Evolutionary conservation across 1,140 invertebrate genomes (phyloP), one percentile per base, ranked within the genome.

Genomic region (Pseudomyrmex sp.): DNA sequence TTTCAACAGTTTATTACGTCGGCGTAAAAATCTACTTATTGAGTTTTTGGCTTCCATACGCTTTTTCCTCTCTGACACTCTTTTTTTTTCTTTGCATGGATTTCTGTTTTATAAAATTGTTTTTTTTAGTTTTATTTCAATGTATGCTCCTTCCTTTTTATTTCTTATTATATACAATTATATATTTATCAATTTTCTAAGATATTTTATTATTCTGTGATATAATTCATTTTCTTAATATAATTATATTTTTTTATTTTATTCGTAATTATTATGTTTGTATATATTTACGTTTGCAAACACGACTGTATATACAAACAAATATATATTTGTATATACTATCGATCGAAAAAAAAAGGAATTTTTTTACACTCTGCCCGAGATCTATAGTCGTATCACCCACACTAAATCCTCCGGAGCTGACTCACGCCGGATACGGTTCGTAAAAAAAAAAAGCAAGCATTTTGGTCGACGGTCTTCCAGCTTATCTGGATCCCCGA

Each of bases 341-440:
- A 23, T 56, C 2, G 0, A 56, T 77, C 10, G 56, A 56, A 76
- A 20, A 13, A 13, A 18, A 10, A 7, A 35, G 35, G 0, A 35
- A 35, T 7, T 35, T 7, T 35, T 56, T 15, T 35, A 10, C 56
- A 23, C 68, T 23, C 15, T 52, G 44, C 48, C 20, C 50, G 9
- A 68, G 18, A 77, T 77, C 68, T 68, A 46, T 77, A 35, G 35
- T 56, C 63, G 18, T 56, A 18, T 9, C 63, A 18, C 35, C 50
- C 77, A 46, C 66, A 56, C 20, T 69, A 61, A 62, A 54, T 46
- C n/a, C n/a, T 10, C 8, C 46, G 18, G 52, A 46, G 74, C 70
- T 88, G 86, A 88, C 69, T 88, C 85, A 88, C 50, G 18, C 52
- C 18, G 9, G 70, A 35, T 23, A 58, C 20, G 26, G 44, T 84